Conservation (phyloP, 2,888 invertebrate genomes). For the Brenthis hecate region DNA sequence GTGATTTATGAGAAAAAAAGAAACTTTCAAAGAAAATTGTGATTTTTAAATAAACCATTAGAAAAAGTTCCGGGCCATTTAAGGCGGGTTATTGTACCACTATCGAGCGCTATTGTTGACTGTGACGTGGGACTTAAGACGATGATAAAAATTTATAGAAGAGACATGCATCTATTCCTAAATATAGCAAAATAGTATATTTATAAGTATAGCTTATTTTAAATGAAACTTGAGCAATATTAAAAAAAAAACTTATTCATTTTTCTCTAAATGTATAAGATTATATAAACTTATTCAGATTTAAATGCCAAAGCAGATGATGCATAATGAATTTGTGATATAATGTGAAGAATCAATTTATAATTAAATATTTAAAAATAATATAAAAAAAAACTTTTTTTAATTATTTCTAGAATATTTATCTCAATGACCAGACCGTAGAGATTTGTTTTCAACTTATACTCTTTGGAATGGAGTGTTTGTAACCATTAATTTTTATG, state of each 20-base stretch:
- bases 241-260: too few species aligned
- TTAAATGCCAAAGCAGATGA: too few species aligned
- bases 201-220: not conserved
- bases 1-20: slow-evolving; percentile 73
- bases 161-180: slow-evolving; percentile 14
- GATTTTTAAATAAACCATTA: slow-evolving; percentile 81
- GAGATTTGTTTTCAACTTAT: slow-evolving; percentile 56
- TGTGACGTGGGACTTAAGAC: slow-evolving; percentile 57
- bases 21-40: slow-evolving; percentile 77
- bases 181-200: not conserved
- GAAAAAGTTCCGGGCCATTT: slow-evolving; percentile 80
- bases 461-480: slow-evolving; percentile 66
- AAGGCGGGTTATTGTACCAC: slow-evolving; percentile 76
- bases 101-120: slow-evolving; percentile 73
- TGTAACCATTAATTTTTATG: slow-evolving; percentile 73
- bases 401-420: slow-evolving; percentile 23
- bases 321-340: too few species aligned
- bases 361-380: not conserved
- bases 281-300: too few species aligned
- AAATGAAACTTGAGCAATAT: not conserved
- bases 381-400: not conserved
- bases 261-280: too few species aligned
- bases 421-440: slow-evolving; percentile 26
- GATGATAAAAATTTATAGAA: slow-evolving; percentile 42
- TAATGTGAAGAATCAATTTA: too few species aligned